phyloP scores from a whole-genome alignment of 2,888 invertebrate species.

The Nudaria mundana region DNA sequence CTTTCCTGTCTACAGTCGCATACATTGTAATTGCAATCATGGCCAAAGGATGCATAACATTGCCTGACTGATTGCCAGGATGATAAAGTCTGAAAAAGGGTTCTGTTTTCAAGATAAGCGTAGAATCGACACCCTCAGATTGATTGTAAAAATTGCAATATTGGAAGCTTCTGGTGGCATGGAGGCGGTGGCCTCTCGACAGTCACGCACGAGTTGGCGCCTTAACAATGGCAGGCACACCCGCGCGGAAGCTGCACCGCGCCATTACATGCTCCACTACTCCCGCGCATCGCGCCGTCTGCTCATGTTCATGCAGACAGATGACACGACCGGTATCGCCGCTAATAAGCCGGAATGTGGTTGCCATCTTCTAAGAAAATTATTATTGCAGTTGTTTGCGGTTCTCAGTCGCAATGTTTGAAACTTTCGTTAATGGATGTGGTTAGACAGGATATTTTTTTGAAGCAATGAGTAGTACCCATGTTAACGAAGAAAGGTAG shows the following conservation, averaged over 20 bases:
- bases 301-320: slow-evolving; percentile 9
- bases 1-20: no score
- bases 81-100: no score
- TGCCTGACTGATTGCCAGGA: no score
- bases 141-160: slow-evolving; percentile 15
- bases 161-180: slow-evolving; percentile 23
- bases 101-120: no score
- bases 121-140: no score
- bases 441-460: no score
- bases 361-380: neutral
- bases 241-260: slow-evolving; percentile 62
- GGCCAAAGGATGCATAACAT: no score
- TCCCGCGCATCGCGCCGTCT: slow-evolving; percentile 38
- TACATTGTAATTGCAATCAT: no score
- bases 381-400: neutral
- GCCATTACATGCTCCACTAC: slow-evolving; percentile 64
- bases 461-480: no score
- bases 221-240: slow-evolving; percentile 57
- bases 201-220: slow-evolving; percentile 52
- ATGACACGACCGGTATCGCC: slow-evolving; percentile 4
- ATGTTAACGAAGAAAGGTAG: no score
- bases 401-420: neutral
- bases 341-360: slow-evolving; percentile 6
- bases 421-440: neutral
- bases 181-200: slow-evolving; percentile 17